These are phyloP conservation scores for Sebastes diploproa DNA, from an alignment of 2,797 vertebrate genomes.

Conservation along the genomic window DNA sequence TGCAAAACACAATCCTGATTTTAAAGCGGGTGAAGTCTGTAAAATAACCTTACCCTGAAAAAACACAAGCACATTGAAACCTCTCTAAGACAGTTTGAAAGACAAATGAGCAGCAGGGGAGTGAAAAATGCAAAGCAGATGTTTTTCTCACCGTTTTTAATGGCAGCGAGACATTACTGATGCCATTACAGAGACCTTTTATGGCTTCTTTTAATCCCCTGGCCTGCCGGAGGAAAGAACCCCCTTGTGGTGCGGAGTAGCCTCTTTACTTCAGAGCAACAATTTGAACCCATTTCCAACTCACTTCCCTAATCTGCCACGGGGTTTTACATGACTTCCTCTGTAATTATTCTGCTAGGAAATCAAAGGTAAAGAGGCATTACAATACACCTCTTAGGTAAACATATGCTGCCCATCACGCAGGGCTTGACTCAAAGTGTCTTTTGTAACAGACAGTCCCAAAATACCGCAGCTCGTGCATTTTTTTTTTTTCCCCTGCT, in stretches of 20 bases:
- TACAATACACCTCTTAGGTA: constrained; percentile 82
- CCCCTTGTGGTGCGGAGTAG: constrained; percentile 93
- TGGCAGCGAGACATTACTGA: constrained; percentile 96
- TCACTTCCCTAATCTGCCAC: constrained; percentile 93
- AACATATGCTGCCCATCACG: constrained; percentile 88
- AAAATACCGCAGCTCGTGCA: constrained; percentile 4
- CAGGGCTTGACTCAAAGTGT: constrained; percentile 80
- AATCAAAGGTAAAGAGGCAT: constrained; percentile 75
- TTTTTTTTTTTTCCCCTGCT: background rate
- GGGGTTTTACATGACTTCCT: constrained; percentile 85
- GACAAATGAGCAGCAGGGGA: constrained; percentile 83
- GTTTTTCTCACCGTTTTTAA: constrained; percentile 94
- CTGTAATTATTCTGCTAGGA: constrained; percentile 76
- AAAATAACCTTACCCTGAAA: constrained; percentile 49
- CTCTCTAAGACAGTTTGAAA: constrained; percentile 75
- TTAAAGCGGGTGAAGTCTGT: constrained; percentile 37
- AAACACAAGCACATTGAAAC: constrained; percentile 63
- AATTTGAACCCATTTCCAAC: constrained; percentile 96
- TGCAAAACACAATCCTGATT: constrained; percentile 29
- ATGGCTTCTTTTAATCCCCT: constrained; percentile 94
- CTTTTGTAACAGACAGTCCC: constrained; percentile 44
- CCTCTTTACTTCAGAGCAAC: constrained; percentile 93
- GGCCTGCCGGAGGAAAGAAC: constrained; percentile 87
- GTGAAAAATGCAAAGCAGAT: constrained; percentile 86
- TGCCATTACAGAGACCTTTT: constrained; percentile 97